Evolutionary conservation across 2,888 invertebrate genomes (phyloP).

Genomic region (Tyria jacobaeae): DNA sequence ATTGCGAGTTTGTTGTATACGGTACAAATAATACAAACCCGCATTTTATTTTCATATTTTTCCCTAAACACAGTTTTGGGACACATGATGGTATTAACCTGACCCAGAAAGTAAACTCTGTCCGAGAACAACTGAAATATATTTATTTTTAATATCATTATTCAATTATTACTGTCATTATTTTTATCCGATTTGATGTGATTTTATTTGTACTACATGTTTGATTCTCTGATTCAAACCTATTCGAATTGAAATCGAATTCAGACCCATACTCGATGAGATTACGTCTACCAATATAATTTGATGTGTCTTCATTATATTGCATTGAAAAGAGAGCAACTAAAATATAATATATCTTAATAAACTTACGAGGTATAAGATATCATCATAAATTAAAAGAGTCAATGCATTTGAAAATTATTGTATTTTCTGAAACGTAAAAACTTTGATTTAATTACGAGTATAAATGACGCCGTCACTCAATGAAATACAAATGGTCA

Average conservation of each 20-base stretch:
- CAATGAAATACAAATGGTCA: too few relatives aligned
- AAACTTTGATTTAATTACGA: too few relatives aligned
- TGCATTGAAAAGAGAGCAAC: too few relatives aligned
- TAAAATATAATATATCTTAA: too few relatives aligned
- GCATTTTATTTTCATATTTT: neutral
- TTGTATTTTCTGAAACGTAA: too few relatives aligned
- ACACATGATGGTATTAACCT: neutral
- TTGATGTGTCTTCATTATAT: too few relatives aligned
- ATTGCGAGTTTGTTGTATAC: neutral
- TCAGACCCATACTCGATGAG: neutral
- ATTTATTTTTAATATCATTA: too few relatives aligned
- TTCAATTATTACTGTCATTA: too few relatives aligned
- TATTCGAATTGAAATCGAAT: neutral
- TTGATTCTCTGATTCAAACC: neutral
- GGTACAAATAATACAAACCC: neutral
- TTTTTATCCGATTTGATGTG: conserved; percentile 5
- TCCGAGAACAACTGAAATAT: conserved; percentile 3
- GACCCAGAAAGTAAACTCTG: neutral
- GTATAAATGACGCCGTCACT: too few relatives aligned
- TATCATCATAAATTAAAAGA: too few relatives aligned
- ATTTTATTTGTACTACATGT: neutral
- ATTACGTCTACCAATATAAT: neutral
- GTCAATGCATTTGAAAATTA: too few relatives aligned
- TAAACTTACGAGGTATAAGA: too few relatives aligned
- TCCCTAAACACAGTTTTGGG: neutral